A percentile compares a stretch with the other conserved stretches of the same genome.
These are phyloP conservation scores for Agriopis leucophaearia DNA, from an alignment of 2,888 invertebrate species.

Conservation along the genomic window DNA sequence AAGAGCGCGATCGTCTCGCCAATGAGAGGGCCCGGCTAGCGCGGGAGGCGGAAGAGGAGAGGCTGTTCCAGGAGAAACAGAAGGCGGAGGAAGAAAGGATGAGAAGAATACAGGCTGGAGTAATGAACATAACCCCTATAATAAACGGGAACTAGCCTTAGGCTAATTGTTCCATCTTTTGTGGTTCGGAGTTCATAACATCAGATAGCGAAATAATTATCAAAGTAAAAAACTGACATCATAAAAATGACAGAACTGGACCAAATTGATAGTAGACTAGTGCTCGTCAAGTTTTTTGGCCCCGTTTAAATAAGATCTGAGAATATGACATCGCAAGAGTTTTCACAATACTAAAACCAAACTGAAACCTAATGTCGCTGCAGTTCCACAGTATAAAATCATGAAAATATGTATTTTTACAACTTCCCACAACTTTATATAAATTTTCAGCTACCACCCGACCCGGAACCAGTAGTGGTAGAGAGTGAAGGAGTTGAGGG, in stretches of 20 bases:
- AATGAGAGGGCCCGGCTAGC: constrained; percentile 72
- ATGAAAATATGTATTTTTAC: background rate
- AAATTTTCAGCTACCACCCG: constrained; percentile 66
- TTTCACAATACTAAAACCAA: background rate
- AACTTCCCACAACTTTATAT: background rate
- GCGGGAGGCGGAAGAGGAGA: constrained; percentile 71
- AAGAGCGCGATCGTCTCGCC: constrained; percentile 70
- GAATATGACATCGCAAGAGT: background rate
- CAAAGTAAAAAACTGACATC: too few relatives aligned
- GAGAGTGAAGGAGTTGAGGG: constrained; percentile 45
- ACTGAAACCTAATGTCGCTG: background rate
- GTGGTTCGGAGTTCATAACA: too few relatives aligned
- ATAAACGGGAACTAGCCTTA: background rate
- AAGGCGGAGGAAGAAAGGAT: constrained; percentile 73
- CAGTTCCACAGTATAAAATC: background rate
- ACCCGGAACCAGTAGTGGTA: constrained; percentile 48
- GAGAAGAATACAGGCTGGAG: constrained; percentile 78
- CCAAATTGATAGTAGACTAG: too few relatives aligned
- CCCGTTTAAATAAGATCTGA: too few relatives aligned
- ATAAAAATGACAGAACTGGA: too few relatives aligned
- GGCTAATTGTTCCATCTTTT: too few relatives aligned
- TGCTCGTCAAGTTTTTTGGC: too few relatives aligned
- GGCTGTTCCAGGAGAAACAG: constrained; percentile 62
- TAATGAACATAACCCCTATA: constrained; percentile 43
- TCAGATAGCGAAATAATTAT: too few relatives aligned